Conservation (phyloP, 2,113 vertebrate species). For the Mugil cephalus region DNA sequence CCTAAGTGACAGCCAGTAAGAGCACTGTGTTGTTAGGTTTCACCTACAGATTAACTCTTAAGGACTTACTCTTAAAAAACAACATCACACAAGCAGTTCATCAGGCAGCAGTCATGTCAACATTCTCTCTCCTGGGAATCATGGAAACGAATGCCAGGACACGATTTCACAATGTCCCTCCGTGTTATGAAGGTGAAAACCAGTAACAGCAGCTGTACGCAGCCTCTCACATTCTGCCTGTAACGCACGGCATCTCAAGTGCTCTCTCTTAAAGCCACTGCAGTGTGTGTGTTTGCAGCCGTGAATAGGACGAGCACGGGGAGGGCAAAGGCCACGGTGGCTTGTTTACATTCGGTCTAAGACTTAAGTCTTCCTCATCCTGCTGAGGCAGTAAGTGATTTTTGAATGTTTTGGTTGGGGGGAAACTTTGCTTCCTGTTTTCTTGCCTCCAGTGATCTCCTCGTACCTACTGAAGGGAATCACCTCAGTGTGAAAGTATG, state of each 20-base stretch:
- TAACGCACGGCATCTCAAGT: slow-evolving; percentile 6
- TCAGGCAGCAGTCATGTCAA: slow-evolving; percentile 16
- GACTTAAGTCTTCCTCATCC: slow-evolving; percentile 37
- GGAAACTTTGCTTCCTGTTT: slow-evolving; percentile 44
- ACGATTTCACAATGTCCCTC: slow-evolving; percentile 22
- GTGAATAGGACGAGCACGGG: slow-evolving; percentile 18
- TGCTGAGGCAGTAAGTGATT: slow-evolving; percentile 19
- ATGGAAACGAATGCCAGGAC: slow-evolving; percentile 5
- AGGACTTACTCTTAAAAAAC: no score
- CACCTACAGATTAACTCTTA: no score
- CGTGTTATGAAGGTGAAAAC: slow-evolving; percentile 18
- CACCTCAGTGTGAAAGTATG: slow-evolving; percentile 8
- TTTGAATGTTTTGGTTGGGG: slow-evolving; percentile 39
- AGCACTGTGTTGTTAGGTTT: no score
- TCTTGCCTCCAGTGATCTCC: slow-evolving; percentile 45
- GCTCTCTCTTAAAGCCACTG: slow-evolving; percentile 3
- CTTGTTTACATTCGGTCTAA: slow-evolving; percentile 50
- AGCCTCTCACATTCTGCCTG: slow-evolving; percentile 9
- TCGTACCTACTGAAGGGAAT: slow-evolving; percentile 16
- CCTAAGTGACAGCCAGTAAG: no score
- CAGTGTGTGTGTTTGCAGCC: slow-evolving; percentile 17
- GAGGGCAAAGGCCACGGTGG: slow-evolving; percentile 34
- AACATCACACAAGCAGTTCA: neutral
- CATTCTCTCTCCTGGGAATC: slow-evolving; percentile 22
- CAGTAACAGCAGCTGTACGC: neutral